These are phyloP conservation scores for Mesoclemmys tuberculata DNA, from an alignment of 2,113 vertebrate genomes.

Conservation along the genomic window DNA sequence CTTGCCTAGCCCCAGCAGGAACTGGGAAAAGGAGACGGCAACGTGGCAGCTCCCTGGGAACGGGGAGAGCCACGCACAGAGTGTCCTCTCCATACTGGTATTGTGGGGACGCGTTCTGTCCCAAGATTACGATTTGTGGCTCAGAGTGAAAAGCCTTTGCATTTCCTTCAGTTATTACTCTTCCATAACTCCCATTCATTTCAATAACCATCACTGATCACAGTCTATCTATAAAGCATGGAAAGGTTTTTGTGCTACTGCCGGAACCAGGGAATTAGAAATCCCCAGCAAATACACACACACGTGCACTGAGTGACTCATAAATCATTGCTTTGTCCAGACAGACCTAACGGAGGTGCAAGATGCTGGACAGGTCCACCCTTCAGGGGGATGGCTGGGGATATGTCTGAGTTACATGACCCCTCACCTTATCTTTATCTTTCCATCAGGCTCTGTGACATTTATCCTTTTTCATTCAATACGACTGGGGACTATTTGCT, in stretches of 20 bases:
- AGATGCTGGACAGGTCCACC: conserved; percentile 56
- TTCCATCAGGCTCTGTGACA: conserved; percentile 72
- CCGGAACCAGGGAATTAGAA: conserved; percentile 48
- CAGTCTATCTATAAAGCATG: background rate
- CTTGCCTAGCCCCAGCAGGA: background rate
- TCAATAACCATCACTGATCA: background rate
- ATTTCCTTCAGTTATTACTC: background rate
- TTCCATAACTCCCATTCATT: background rate
- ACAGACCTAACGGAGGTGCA: conserved; percentile 52
- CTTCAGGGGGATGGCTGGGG: conserved; percentile 74
- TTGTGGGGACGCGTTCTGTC: background rate
- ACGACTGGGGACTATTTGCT: conserved; percentile 69
- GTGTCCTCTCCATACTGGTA: fast-evolving
- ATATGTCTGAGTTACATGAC: conserved; percentile 66
- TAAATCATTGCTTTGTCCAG: conserved; percentile 70
- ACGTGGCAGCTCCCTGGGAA: background rate
- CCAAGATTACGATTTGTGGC: background rate
- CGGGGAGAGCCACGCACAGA: background rate
- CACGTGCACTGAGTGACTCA: conserved; percentile 4
- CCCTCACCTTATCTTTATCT: conserved; percentile 75
- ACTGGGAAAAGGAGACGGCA: too few species aligned
- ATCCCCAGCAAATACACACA: conserved; percentile 34
- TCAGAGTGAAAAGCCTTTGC: background rate
- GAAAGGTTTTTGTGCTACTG: conserved; percentile 17
- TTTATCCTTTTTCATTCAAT: conserved; percentile 74